A percentile compares a stretch with the other conserved stretches of the same genome.
These are phyloP conservation scores for Himalopsyche kuldschensis DNA, from an alignment of 2,888 invertebrate genomes.

Conservation along the genomic window DNA sequence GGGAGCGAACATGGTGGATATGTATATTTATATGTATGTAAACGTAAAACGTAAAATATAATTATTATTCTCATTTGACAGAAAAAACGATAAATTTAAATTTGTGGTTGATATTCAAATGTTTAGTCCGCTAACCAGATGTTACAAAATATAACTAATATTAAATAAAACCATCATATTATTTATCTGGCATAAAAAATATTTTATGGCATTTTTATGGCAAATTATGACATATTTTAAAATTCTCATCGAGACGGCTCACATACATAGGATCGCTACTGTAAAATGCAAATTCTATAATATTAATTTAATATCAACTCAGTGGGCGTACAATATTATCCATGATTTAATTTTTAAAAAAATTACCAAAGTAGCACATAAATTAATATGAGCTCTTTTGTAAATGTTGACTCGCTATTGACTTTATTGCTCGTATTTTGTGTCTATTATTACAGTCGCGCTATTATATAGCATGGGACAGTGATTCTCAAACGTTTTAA, in stretches of 20 bases:
- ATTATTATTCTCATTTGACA: not conserved
- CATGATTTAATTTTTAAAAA: not conserved
- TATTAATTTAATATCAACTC: not conserved
- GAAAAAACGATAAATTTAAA: not conserved
- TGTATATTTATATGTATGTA: no score
- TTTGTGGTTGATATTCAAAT: not conserved
- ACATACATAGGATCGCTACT: not conserved
- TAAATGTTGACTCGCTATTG: not conserved
- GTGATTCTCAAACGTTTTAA: no score
- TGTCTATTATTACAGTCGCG: not conserved
- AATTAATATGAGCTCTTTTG: not conserved
- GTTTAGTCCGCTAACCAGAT: not conserved
- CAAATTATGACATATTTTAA: constrained; percentile 3
- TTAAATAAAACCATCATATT: not conserved
- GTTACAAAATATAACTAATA: not conserved
- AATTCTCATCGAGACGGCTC: not conserved
- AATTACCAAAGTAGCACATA: not conserved
- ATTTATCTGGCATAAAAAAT: not conserved
- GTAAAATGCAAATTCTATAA: not conserved
- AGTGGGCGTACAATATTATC: not conserved
- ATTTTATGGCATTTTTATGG: not conserved
- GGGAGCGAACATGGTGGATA: no score
- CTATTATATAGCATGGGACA: not conserved
- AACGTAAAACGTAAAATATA: no score
- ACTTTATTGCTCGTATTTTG: not conserved